Evolutionary conservation across 2,113 vertebrate genomes (phyloP), one percentile per base, ranked within the genome.

Genomic region (Paedocypris sp.): DNA sequence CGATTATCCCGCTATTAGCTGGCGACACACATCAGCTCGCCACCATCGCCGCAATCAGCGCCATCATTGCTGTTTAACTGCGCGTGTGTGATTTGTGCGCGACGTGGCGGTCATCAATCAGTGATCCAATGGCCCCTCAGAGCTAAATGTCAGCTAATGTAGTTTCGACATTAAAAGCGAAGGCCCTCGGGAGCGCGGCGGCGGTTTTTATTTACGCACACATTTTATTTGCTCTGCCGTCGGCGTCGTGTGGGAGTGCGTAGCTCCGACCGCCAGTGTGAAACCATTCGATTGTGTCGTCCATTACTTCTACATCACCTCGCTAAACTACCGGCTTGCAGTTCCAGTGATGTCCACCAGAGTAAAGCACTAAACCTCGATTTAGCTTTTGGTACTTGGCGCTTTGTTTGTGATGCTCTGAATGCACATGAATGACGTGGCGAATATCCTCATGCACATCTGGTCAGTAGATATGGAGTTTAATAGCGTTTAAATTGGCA

Each of bases 81-180:
- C 22, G 53, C 47, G 28, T 48, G 19, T 58, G 35, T 50, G 52
- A 58, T 58, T 62, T 41, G 18, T 57, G 20, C 38, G 54, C 13
- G 20, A 33, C 39, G 52, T 39, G 48, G 28, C 36, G 33, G 26
- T 51, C 42, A 52, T 48, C 41, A 64, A 69, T 69, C 54, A 47
- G 58, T 53, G 46, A 50, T 48, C 48, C 45, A 54, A 47, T 64
- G 54, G 46, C 46, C 41, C 54, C 20, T 56, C 52, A 41, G 9
- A 41, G 35, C 28, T 42, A 64, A 65, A 69, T 65, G 56, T 56
- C 67, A 69, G 33, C 67, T 43, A 51, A 42, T 18, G 36, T 65
- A 43, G 57, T 43, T 19, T 16, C 10, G 20, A 12, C 20, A 28
- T 69, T 65, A 54, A 49, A 64, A 56, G 56, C 15, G 42, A 50